Base-by-base conservation (phyloP, 2,888 invertebrate genomes). In the Tachystola acroxantha region DNA sequence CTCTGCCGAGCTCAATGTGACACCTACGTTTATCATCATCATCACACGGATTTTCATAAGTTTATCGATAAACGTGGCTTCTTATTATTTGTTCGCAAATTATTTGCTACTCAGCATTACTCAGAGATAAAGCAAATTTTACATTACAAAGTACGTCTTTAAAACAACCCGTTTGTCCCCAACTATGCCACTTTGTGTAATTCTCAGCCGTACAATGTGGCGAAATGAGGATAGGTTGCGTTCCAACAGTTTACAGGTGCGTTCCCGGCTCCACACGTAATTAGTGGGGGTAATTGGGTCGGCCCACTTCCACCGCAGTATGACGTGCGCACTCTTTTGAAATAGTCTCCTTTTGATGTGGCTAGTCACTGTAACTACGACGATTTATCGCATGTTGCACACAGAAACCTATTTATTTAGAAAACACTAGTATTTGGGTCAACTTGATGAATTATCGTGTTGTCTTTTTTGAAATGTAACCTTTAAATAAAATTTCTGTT, bases 371-470 rank as follows among this genome's bases (percentile, higher is more conserved):
- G 56, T 59, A 50, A 54, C 51, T 46, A 47, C 38, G 49, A 55
- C 67, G 63, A 75, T 73, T 67, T 70, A 71, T 65, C 44, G 55
- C 60, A 53, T 53, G 48, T 61, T 65, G 62, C 51, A 37, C 42
- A 45, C 45, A 37, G 35, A 53, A 47, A 50, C 45, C 47, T 59
- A 53, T 62, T 61, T 60, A 58, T 61, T 58, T 48, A 49, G 50
- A 57, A 47, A 48, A 39, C 45, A 47, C 26, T 38, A 53, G 50
- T 50, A 66, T 65, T 59, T 57, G 40, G 57, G 61, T 55, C 55
- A 51, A 46, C 40, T 42, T 43, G 45, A n/a, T 52, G 42, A 50
- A 51, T 53, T 46, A 53, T 54, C 50, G 39, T 45, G 34, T 10
- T 10, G 2, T 2, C 10, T 2, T 10, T 25, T 25, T 25, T 25